Conservation (phyloP, 2,113 vertebrate species). For the Macrotis lagotis region DNA sequence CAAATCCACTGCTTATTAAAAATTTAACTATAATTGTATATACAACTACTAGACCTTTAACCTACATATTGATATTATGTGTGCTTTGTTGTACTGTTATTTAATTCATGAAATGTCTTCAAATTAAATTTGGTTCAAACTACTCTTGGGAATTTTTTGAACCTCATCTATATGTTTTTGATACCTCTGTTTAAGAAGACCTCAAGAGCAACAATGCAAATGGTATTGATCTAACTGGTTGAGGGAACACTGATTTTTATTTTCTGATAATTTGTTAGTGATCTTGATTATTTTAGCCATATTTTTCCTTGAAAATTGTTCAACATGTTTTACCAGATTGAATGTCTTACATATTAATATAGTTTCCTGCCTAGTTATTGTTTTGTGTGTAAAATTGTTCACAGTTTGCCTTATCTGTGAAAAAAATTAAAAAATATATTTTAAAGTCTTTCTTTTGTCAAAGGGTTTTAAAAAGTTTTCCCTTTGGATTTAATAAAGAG, state of each 20-base stretch:
- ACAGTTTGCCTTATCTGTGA: background rate
- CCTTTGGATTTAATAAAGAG: background rate
- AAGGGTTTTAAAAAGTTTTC: background rate
- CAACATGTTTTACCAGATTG: background rate
- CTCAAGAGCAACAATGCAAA: background rate
- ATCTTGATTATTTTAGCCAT: background rate
- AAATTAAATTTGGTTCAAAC: background rate
- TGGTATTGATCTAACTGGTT: background rate
- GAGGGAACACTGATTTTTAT: background rate
- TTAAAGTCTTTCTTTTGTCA: background rate
- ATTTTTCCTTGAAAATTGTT: background rate
- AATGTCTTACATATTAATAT: background rate
- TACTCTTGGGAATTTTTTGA: background rate
- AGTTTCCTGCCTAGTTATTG: background rate
- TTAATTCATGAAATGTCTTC: background rate
- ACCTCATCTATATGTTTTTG: background rate
- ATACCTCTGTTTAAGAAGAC: background rate
- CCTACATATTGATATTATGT: background rate
- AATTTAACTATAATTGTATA: background rate
- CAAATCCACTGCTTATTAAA: background rate
- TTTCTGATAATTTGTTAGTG: background rate
- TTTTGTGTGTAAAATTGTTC: background rate
- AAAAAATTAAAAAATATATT: background rate
- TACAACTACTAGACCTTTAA: background rate
- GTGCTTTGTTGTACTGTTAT: background rate